Conservation (phyloP, 2,113 vertebrate species). For the Mormyrus iriodes region DNA sequence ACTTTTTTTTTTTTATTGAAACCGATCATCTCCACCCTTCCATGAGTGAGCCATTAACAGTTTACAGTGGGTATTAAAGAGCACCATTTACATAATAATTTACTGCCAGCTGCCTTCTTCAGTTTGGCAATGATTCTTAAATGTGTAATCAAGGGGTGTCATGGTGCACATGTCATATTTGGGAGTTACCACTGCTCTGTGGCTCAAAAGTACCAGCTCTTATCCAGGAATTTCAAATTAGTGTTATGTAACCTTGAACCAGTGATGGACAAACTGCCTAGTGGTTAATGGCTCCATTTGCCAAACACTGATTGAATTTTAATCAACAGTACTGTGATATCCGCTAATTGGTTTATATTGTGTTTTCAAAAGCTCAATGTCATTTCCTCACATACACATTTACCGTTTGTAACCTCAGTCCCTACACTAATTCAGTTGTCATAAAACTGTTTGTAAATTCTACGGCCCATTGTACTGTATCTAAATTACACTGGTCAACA, state of each 20-base stretch:
- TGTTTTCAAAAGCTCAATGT: background rate
- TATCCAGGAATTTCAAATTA: background rate
- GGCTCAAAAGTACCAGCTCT: background rate
- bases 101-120: background rate
- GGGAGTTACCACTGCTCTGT: background rate
- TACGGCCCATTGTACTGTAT: background rate
- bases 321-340: background rate
- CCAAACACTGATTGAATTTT: background rate
- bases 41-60: background rate
- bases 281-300: background rate
- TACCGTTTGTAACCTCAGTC: background rate
- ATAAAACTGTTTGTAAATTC: background rate
- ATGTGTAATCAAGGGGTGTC: background rate
- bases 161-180: background rate
- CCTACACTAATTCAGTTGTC: background rate
- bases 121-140: background rate
- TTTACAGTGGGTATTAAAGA: background rate
- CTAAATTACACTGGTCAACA: background rate
- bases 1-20: background rate
- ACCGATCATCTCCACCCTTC: too few species aligned
- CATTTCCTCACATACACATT: background rate
- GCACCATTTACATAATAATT: background rate
- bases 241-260: background rate
- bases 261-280: background rate
- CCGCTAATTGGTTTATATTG: background rate